Conservation (phyloP, 2,888 invertebrate species). For the Limnephilus rhombicus region DNA sequence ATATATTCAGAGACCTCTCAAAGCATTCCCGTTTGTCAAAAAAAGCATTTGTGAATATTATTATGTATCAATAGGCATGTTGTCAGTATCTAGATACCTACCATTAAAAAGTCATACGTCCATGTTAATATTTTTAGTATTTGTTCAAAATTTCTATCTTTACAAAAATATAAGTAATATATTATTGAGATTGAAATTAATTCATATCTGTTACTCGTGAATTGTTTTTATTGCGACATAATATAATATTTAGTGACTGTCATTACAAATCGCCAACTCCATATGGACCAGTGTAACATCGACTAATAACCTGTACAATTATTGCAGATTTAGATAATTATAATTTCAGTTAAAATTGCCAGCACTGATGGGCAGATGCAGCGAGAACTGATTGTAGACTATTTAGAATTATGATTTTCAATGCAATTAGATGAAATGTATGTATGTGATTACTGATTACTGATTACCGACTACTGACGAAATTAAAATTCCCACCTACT, state of each 20-base stretch:
- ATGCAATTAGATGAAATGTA: conserved; percentile 15
- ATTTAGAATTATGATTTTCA: conserved; percentile 21
- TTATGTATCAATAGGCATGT: not conserved
- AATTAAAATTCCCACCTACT: conserved; percentile 43
- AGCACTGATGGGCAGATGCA: not conserved
- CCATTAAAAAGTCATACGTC: not conserved
- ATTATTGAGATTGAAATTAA: not conserved
- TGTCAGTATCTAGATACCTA: not conserved
- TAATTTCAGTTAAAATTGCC: conserved; percentile 4
- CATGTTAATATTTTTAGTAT: not conserved
- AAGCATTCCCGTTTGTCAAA: not conserved
- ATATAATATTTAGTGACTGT: not conserved
- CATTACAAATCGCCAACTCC: not conserved
- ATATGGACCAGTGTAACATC: conserved; percentile 26
- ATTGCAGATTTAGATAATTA: not conserved
- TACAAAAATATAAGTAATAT: not conserved
- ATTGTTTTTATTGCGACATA: not conserved
- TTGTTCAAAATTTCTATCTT: not conserved
- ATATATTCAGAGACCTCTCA: not conserved
- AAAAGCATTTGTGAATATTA: not conserved
- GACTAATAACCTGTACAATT: conserved; percentile 6
- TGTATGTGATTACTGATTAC: conserved; percentile 5
- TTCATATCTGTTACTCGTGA: not conserved
- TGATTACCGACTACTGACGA: conserved; percentile 4
- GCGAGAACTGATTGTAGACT: conserved; percentile 47